Base-by-base conservation (phyloP, 2,888 invertebrate genomes). In the Melieria crassipennis region DNA sequence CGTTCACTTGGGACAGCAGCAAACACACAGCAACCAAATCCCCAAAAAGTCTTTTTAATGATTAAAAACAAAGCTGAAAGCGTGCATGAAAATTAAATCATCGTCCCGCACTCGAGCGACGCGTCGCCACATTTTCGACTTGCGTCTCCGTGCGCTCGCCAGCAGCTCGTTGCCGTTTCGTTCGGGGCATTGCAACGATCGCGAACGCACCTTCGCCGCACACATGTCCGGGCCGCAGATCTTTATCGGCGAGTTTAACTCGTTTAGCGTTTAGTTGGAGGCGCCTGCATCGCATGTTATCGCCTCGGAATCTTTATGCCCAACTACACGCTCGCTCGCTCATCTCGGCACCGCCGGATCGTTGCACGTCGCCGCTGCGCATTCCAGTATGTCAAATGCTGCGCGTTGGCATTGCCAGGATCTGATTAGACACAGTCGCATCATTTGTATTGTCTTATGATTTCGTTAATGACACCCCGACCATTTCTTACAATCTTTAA, bases 221-320 rank as follows among this genome's bases (percentile, higher is more conserved):
- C 45, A 7, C 43, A 46, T 45, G 43, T 13, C 43, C 57, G 6
- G 58, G 48, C 58, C 47, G 30, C 13, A 81, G 83, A 83, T 83
- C 80, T 80, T 80, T 83, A 83, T 83, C 83, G 77, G 79, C 78
- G 80, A 81, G 79, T 82, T 77, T 83, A 83, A 83, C 83, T 83
- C 81, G 82, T 81, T 83, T 83, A 81, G 80, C 80, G 81, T 83
- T 83, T 83, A 81, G 83, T 83, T 80, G 77, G 79, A 81, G 83
- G 84, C 83, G 83, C 83, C 84, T 83, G 78, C 72, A 76, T 75
- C 77, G 74, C 72, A 75, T 62, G 60, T 75, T 76, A 76, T 76
- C 76, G 65, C 62, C 67, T 56, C 13, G 65, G 71, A 69, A 75
- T 76, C 75, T 78, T 70, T 75, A 67, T 73, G 69, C 50, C 65